A percentile compares a stretch with the other conserved stretches of the same genome.
These are phyloP conservation scores for Aplidium turbinatum DNA, from an alignment of 23 tunicate genomes.

Conservation along the genomic window DNA sequence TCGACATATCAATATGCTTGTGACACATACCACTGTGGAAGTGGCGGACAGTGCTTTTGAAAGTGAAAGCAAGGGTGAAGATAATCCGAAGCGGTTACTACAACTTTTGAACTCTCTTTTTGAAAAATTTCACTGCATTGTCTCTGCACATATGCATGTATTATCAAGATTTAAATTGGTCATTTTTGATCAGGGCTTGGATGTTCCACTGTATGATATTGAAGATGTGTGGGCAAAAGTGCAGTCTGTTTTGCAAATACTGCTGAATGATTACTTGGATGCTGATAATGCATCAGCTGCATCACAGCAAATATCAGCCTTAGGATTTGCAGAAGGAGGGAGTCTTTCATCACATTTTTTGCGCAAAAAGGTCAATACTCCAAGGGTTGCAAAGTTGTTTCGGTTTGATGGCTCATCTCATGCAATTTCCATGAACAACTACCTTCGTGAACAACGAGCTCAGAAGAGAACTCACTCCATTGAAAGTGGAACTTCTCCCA, in stretches of 20 bases:
- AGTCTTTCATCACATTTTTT: constrained; percentile 82
- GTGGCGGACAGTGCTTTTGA: constrained; percentile 75
- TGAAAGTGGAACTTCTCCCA: constrained; percentile 23
- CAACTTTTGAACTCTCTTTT: constrained; percentile 75
- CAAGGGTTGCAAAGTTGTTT: constrained; percentile 71
- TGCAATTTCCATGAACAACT: constrained; percentile 97
- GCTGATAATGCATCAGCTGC: constrained; percentile 77
- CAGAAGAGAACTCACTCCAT: constrained; percentile 53
- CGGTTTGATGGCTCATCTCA: constrained; percentile 94
- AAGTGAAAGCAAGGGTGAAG: constrained; percentile 53
- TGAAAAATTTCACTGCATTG: constrained; percentile 77
- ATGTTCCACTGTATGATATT: constrained; percentile 59
- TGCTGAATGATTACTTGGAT: constrained; percentile 87
- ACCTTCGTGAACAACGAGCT: constrained; percentile 87
- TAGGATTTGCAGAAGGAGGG: constrained; percentile 59
- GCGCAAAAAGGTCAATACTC: constrained; percentile 47
- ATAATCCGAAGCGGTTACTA: constrained; percentile 71
- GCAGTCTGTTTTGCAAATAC: constrained; percentile 74
- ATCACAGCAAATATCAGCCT: constrained; percentile 41
- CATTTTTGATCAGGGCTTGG: neutral
- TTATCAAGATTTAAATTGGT: constrained; percentile 26
- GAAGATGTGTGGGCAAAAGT: constrained; percentile 95
- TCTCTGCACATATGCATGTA: constrained; percentile 67
- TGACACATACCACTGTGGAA: constrained; percentile 90
- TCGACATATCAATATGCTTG: constrained; percentile 76